Percentiles rank a stretch among this genome's conserved stretches.
Evolutionary conservation across 2,888 invertebrate species (phyloP).

Genomic region (Cosmia trapezina): DNA sequence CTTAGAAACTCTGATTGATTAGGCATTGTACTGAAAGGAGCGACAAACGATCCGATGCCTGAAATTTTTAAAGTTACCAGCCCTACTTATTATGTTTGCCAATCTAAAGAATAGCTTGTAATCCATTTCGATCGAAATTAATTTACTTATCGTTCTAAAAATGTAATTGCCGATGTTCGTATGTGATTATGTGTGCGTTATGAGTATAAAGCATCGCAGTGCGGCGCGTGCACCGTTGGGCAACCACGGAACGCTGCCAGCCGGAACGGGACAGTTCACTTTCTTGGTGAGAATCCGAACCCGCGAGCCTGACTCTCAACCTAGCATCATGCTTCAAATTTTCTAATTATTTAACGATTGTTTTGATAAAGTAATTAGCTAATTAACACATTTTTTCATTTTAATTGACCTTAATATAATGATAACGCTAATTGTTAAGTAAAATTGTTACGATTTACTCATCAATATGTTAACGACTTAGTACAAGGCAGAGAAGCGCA

Average conservation of each 20-base stretch:
- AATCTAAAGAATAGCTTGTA: constrained; percentile 18
- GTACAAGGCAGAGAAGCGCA: constrained; percentile 12
- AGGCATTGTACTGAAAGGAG: not conserved
- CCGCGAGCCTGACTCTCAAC: constrained; percentile 32
- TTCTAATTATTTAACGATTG: constrained; percentile 18
- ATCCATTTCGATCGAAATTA: constrained; percentile 36
- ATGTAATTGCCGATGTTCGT: constrained; percentile 47
- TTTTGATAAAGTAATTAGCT: not conserved
- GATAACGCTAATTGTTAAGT: not conserved
- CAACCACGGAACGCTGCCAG: constrained; percentile 72
- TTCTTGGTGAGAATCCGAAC: constrained; percentile 80
- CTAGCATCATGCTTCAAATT: constrained; percentile 18
- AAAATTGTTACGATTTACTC: constrained; percentile 12
- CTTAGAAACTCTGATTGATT: not conserved
- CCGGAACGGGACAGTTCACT: constrained; percentile 83
- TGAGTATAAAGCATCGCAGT: constrained; percentile 46
- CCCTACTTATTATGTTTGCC: not conserved
- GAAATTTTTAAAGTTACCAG: not conserved
- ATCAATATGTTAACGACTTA: constrained; percentile 12
- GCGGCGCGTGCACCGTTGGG: constrained; percentile 67
- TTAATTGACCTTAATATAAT: not conserved
- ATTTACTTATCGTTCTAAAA: constrained; percentile 31
- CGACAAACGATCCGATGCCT: not conserved
- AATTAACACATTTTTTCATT: not conserved
- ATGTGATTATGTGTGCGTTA: constrained; percentile 60